Percentiles rank a stretch among this genome's conserved stretches.
Conservation (phyloP, 1,140 invertebrate species). For the Zelostemma sp. region DNA sequence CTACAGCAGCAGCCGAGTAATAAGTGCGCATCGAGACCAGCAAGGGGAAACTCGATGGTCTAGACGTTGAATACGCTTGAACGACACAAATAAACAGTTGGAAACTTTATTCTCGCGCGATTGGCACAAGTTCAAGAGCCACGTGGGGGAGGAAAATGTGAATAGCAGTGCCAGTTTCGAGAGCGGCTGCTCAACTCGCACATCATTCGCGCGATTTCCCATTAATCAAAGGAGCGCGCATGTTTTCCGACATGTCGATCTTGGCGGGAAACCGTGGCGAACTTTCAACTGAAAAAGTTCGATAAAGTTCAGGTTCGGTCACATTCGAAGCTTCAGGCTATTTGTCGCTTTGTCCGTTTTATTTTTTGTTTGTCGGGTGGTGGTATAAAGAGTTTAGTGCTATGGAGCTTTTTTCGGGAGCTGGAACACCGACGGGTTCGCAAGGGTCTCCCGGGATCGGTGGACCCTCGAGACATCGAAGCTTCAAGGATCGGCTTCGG, state of each 20-base stretch:
- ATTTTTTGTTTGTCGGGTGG: neutral
- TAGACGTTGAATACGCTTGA: constrained; percentile 4
- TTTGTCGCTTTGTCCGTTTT: neutral
- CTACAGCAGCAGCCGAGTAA: no score
- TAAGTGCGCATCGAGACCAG: neutral
- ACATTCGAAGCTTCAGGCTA: neutral
- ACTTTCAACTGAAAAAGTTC: neutral
- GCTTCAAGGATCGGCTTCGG: constrained; percentile 78
- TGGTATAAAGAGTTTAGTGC: neutral
- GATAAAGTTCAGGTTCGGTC: neutral
- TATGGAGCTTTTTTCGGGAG: constrained; percentile 64
- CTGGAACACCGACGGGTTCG: constrained; percentile 31
- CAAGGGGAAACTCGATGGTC: neutral
- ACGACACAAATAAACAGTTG: constrained; percentile 12
- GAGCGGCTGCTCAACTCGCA: neutral
- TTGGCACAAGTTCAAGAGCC: constrained; percentile 27
- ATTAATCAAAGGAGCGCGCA: neutral
- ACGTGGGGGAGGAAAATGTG: constrained; percentile 22
- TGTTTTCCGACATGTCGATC: neutral
- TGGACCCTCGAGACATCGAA: constrained; percentile 62
- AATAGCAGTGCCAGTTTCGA: constrained; percentile 1
- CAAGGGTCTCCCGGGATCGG: constrained; percentile 37
- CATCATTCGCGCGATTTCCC: neutral
- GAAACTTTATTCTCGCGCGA: constrained; percentile 15
- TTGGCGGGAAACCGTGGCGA: neutral